Evolutionary conservation across 2,797 vertebrate genomes (phyloP).

Genomic region (Fundulus diaphanus): DNA sequence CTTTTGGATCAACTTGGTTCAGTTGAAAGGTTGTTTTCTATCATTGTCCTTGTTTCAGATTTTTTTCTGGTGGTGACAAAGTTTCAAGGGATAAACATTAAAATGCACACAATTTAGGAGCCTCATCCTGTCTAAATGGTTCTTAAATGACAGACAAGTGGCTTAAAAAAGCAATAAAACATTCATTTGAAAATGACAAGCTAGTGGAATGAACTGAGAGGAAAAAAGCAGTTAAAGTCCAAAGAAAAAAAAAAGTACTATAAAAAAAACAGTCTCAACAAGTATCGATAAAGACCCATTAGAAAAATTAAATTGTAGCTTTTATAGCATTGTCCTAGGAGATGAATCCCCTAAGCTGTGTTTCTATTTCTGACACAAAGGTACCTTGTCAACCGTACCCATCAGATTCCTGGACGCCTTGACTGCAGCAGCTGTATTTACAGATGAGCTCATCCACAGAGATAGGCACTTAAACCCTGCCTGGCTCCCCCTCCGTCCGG

Average conservation of each 20-base stretch:
- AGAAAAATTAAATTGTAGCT: slow-evolving; percentile 20
- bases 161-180: no score
- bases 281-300: background rate
- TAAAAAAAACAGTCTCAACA: background rate
- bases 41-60: no score
- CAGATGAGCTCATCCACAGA: slow-evolving; percentile 71
- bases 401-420: slow-evolving; percentile 52
- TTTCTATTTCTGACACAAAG: slow-evolving; percentile 67
- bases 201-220: background rate
- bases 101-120: no score
- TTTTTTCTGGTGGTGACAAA: no score
- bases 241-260: background rate
- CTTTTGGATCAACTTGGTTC: no score
- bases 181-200: background rate
- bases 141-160: no score
- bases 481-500: slow-evolving; percentile 13
- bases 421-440: slow-evolving; percentile 67
- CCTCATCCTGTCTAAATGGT: no score
- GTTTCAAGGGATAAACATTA: no score
- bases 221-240: background rate
- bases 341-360: slow-evolving; percentile 32
- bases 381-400: slow-evolving; percentile 48
- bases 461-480: slow-evolving; percentile 53
- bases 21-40: no score
- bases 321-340: slow-evolving; percentile 10